Percentiles rank a stretch among this genome's conserved stretches.
Evolutionary conservation across 1,140 invertebrate species (phyloP).

Genomic region (Zaprionus lachaisei): DNA sequence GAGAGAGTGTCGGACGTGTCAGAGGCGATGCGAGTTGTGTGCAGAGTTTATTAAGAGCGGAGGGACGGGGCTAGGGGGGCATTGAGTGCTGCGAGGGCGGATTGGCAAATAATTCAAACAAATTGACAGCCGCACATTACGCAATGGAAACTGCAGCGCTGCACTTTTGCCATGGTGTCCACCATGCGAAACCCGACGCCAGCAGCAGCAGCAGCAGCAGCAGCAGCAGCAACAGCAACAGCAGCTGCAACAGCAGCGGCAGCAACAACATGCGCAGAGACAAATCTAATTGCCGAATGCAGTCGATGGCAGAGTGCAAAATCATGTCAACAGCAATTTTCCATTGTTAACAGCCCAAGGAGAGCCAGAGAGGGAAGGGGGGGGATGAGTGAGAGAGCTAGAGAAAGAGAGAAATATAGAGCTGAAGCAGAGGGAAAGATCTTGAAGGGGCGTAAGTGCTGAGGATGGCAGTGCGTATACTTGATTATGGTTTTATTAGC

Average conservation of each 20-base stretch:
- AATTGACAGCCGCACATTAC: conserved; percentile 81
- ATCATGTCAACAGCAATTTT: conserved; percentile 85
- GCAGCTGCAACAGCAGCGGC: conserved; percentile 2
- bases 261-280: conserved; percentile 46
- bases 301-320: conserved; percentile 84
- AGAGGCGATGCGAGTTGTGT: conserved; percentile 12
- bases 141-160: conserved; percentile 75
- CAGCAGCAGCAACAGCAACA: conserved; percentile 2
- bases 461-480: conserved; percentile 55
- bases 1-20: conserved; percentile 7
- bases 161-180: conserved; percentile 67
- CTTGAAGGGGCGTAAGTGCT: conserved; percentile 47
- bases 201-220: background rate
- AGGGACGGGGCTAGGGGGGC: background rate
- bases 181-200: conserved; percentile 34
- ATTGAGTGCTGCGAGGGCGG: conserved; percentile 15
- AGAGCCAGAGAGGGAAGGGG: background rate
- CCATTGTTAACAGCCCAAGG: conserved; percentile 71
- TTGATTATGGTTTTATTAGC: conserved; percentile 81
- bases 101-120: conserved; percentile 76
- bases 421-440: conserved; percentile 9
- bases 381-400: background rate
- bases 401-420: background rate
- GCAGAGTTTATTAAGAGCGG: conserved; percentile 66
- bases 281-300: conserved; percentile 84